These are phyloP conservation scores for Ctenosaura bakeri DNA, from an alignment of 2,797 vertebrate species.

Conservation along the genomic window DNA sequence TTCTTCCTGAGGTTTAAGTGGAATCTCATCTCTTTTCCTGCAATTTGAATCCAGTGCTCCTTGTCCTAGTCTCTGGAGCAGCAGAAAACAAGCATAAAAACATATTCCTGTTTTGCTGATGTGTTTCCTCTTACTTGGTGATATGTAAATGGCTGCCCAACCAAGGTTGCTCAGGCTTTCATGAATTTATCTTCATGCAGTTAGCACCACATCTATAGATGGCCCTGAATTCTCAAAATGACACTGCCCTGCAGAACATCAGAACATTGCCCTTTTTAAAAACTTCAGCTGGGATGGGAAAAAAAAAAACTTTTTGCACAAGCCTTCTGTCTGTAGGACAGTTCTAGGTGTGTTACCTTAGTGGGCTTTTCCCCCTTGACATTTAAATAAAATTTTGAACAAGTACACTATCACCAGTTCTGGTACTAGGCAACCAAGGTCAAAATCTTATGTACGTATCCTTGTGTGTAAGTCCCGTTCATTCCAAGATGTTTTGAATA, in stretches of 20 bases:
- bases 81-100: too few relatives aligned
- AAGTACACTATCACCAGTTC: slow-evolving; percentile 76
- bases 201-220: slow-evolving; percentile 26
- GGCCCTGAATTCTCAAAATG: slow-evolving; percentile 65
- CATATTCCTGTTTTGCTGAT: too few relatives aligned
- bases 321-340: slow-evolving; percentile 57
- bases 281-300: slow-evolving; percentile 30
- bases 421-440: slow-evolving; percentile 72
- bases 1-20: too few relatives aligned
- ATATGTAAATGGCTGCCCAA: background rate
- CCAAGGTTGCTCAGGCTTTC: background rate
- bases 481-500: background rate
- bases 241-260: slow-evolving; percentile 56
- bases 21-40: too few relatives aligned
- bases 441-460: background rate
- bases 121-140: background rate
- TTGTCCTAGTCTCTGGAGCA: too few relatives aligned
- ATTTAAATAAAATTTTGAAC: slow-evolving; percentile 70
- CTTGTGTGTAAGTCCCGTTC: background rate
- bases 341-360: slow-evolving; percentile 52
- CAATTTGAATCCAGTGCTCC: too few relatives aligned
- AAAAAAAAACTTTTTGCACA: slow-evolving; percentile 53
- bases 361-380: slow-evolving; percentile 58
- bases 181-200: slow-evolving; percentile 33
- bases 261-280: slow-evolving; percentile 46